Base-by-base conservation (phyloP, 2,888 invertebrate species). In the Ectobius pallidus region DNA sequence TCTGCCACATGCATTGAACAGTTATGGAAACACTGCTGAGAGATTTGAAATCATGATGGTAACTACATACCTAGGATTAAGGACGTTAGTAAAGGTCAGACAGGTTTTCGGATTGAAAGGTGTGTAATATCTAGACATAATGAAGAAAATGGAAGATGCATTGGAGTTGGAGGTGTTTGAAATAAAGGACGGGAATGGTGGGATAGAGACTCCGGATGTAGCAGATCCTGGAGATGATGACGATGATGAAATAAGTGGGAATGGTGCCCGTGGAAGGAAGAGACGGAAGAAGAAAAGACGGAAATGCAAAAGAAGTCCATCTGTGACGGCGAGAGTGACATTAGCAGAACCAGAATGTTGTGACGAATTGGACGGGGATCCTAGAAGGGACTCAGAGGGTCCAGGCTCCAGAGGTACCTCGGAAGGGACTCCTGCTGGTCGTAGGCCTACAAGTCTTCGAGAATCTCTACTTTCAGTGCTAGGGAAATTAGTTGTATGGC, bases 381-480 rank as follows among this genome's bases (percentile, higher is more conserved):
- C 27, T 20, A 22, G 49, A 34, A 52, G 44, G 3, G 65, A 55
- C 22, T 55, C 67, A 14, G 65, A 34, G 32, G 55, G 71, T 14
- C 49, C 30, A 3, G 63, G 39, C 11, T 18, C 71, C 14, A 39
- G 46, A 46, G 49, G 32, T 20, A 44, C 71, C 20, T 58, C 58
- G 2, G 58, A 58, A 25, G 32, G 58, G 6, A 65, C 58, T 67
- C 67, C 58, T 27, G 63, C 39, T 46, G 20, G 49, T 34, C 46
- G 71, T 34, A 44, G 77, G 75, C 85, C 85, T 77, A 82, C 81
- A 75, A 84, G 84, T 72, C 80, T 90, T 79, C 86, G 90, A 78
- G 88, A 89, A 81, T 90, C 90, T 76, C 85, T 91, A 80, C 86
- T 90, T 78, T 87, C 87, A 76, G 86, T 89, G 79, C 85, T 89